These are phyloP conservation scores for Nixonia krombeini DNA, from an alignment of 1,140 invertebrate genomes.

Conservation along the genomic window DNA sequence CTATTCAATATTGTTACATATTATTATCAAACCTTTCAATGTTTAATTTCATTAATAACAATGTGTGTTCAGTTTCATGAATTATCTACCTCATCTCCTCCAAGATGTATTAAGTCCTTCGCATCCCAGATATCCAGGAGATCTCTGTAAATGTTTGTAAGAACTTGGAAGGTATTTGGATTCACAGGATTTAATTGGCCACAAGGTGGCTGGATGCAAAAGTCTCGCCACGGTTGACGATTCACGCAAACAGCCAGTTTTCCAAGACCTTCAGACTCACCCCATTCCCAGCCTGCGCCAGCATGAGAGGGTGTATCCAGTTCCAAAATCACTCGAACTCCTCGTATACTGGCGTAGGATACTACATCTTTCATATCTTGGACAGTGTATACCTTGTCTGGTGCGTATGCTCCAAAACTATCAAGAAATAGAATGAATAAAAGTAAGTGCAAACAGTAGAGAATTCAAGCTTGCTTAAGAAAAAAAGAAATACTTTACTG, in stretches of 20 bases:
- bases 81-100: slow-evolving; percentile 90
- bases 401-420: slow-evolving; percentile 82
- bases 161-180: slow-evolving; percentile 79
- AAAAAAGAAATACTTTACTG: slow-evolving; percentile 42
- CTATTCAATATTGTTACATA: too few species aligned
- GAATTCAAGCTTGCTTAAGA: background rate
- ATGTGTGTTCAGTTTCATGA: background rate
- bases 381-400: slow-evolving; percentile 78
- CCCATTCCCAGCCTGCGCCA: slow-evolving; percentile 86
- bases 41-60: background rate
- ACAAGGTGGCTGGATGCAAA: slow-evolving; percentile 85
- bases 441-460: background rate
- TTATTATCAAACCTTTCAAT: background rate
- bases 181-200: slow-evolving; percentile 88
- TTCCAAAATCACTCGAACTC: slow-evolving; percentile 81
- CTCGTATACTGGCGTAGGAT: slow-evolving; percentile 77
- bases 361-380: slow-evolving; percentile 79
- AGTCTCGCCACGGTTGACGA: slow-evolving; percentile 82
- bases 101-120: slow-evolving; percentile 83
- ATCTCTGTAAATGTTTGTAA: slow-evolving; percentile 79
- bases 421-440: too few species aligned
- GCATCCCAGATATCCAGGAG: slow-evolving; percentile 77
- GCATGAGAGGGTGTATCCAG: slow-evolving; percentile 87
- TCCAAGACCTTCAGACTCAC: slow-evolving; percentile 76
- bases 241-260: slow-evolving; percentile 82